Base-by-base conservation (phyloP, 2,888 invertebrate species). In the Trissonchulus latispiculum region DNA sequence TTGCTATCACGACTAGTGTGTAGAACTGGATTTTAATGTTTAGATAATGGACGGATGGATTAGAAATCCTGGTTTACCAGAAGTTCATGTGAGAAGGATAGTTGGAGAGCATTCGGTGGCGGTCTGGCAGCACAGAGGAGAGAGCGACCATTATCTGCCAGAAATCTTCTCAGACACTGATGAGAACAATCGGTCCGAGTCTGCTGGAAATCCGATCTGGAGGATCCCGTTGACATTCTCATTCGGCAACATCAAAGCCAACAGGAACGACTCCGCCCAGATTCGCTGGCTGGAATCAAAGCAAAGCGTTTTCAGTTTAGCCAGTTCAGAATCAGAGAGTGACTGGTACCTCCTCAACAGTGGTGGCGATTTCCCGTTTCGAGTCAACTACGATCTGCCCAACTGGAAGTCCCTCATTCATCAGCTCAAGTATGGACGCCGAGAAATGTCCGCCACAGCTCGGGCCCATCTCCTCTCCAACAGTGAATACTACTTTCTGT, bases 361-460 rank as follows among this genome's bases (percentile, higher is more conserved):
- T 0, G 79, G 81, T 37, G 81, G 80, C 80, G 75, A 79, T 8
- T 81, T 78, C 72, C 79, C 81, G 23, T 80, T 77, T 71, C 76
- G 79, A 37, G 80, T 81, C 62, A 81, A 81, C 67, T 81, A 81
- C 72, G 81, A 81, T 73, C 69, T 77, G 29, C 72, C 77, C 36
- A 81, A 81, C 71, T 81, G 81, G 81, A 78, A 77, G 61, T 74
- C 81, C 72, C 36, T 81, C 1, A 80, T 81, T 15, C 75, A 79
- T 72, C 77, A 78, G 67, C 78, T 79, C 72, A 68, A 59, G 2
- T 3, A 23, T 3, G 33, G 48, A 3, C 71, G 3, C 15, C 2
- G 2, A 2, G 3, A 18, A 3, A 61, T 71, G 18, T 23, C 71
- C 2, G 29, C n/a, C 29, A 59, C 2, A 61, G 31, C 71, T 32